Conservation (phyloP, 30 jellyfish, hydroid and myxozoan species). For the Hydra vulgaris region DNA sequence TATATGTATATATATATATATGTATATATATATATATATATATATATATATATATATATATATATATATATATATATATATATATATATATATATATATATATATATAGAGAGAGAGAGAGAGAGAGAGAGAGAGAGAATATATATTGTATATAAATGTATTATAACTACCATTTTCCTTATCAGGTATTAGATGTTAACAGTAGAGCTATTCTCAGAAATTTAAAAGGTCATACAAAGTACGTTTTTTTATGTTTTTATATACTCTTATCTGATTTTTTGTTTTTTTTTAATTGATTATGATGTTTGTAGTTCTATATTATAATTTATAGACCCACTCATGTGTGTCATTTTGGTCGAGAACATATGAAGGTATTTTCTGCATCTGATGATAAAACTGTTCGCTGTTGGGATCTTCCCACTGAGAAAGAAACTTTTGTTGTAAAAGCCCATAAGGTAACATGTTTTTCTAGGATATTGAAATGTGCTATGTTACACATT, state of each 20-base stretch:
- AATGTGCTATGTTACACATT: too few relatives aligned
- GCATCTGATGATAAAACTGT: conserved; percentile 89
- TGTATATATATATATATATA: too few relatives aligned
- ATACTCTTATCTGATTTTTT: neutral
- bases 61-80: too few relatives aligned
- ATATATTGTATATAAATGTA: too few relatives aligned
- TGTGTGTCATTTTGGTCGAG: conserved; percentile 61
- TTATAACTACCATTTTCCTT: too few relatives aligned
- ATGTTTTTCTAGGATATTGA: too few relatives aligned
- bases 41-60: too few relatives aligned
- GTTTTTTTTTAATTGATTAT: neutral
- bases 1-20: too few relatives aligned
- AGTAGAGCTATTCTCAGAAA: conserved; percentile 67
- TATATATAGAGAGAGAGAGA: too few relatives aligned
- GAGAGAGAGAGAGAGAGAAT: too few relatives aligned
- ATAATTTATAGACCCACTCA: conserved; percentile 66
- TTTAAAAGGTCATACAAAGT: conserved; percentile 79
- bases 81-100: too few relatives aligned
- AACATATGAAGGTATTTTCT: conserved; percentile 49
- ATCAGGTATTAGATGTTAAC: conserved; percentile 76
- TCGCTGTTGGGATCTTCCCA: conserved; percentile 71
- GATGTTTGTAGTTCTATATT: neutral
- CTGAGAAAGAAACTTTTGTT: conserved; percentile 59
- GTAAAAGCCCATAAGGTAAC: conserved; percentile 70
- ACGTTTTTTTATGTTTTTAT: conserved; percentile 10